Percentiles rank a stretch among this genome's conserved stretches.
Conservation (phyloP, 2,888 invertebrate genomes). For the Lepidochitona cinerea region DNA sequence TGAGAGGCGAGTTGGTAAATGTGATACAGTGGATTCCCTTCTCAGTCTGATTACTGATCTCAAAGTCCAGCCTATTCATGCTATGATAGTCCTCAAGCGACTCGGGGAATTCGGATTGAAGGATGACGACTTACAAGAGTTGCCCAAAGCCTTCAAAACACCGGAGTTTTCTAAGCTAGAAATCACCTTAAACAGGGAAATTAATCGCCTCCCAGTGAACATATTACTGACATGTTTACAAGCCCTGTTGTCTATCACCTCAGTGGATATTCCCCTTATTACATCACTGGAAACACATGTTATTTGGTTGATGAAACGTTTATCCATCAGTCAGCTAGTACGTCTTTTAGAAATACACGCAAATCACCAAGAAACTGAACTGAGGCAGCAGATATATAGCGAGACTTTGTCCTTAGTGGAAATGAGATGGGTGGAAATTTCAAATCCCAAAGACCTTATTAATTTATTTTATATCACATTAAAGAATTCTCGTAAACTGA, state of each 20-base stretch:
- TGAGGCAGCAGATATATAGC: conserved; percentile 14
- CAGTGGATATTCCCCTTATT: conserved; percentile 21
- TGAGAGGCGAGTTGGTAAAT: neutral
- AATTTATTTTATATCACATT: conserved; percentile 23
- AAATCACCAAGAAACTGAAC: conserved; percentile 20
- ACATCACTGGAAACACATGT: conserved; percentile 23
- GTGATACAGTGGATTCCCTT: neutral
- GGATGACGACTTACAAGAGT: neutral
- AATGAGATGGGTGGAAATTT: conserved; percentile 30
- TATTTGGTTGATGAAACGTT: conserved; percentile 21
- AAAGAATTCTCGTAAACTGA: conserved; percentile 9
- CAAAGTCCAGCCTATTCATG: neutral
- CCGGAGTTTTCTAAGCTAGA: neutral
- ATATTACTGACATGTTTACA: conserved; percentile 15
- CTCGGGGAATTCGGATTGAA: neutral
- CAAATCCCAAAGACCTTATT: conserved; percentile 23
- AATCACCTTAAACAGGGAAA: neutral
- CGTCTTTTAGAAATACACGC: conserved; percentile 18
- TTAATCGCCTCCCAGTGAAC: neutral
- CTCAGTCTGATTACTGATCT: neutral
- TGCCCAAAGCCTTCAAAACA: neutral
- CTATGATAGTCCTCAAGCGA: neutral
- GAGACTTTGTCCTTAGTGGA: conserved; percentile 8
- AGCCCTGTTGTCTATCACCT: conserved; percentile 13
- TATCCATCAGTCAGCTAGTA: conserved; percentile 14